Evolutionary conservation across 2,888 invertebrate genomes (phyloP), one percentile per base, ranked within the genome.

Genomic region (Odontocerum albicorne): DNA sequence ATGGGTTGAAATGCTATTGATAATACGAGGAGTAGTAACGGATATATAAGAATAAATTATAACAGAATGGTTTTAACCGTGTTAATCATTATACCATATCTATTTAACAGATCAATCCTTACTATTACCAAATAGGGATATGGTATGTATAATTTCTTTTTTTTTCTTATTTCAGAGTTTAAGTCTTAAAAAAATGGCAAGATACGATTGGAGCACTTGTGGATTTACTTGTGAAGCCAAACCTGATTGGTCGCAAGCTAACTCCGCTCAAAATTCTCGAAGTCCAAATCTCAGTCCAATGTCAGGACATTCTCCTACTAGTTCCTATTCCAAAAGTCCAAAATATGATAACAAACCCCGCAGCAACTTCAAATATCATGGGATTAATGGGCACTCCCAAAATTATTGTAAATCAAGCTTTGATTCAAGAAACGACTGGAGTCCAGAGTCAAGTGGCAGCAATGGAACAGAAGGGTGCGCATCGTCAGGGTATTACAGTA

Each of bases 141-240:
- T n/a, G n/a, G n/a, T n/a, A n/a, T n/a, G n/a, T n/a, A n/a, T n/a
- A n/a, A n/a, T n/a, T n/a, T n/a, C n/a, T n/a, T n/a, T n/a, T n/a
- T 16, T 40, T n/a, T 21, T 20, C 12, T 46, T 45, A 52, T 65
- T 66, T 15, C 62, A 73, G 73, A 73, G 69, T 61, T 66, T 68
- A 12, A 71, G 72, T 52, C 58, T 71, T 6, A 72, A 72, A 12
- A 72, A 70, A 66, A 73, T 74, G 72, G 72, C 70, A 1, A 71
- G 67, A 46, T 72, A 72, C 53, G 73, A 75, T 62, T 76, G 76
- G 76, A 72, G 75, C 8, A 69, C 73, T 8, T 71, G 72, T 19
- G 45, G 53, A 1, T 71, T 74, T 6, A 75, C 74, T 60, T 77
- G 75, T 74, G 75, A 77, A 58, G 72, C 72, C 16, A 76, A 75